Percentiles rank a stretch among this genome's conserved stretches.
phyloP scores from a whole-genome alignment of 2,888 invertebrate species.

The Pollenia angustigena region DNA sequence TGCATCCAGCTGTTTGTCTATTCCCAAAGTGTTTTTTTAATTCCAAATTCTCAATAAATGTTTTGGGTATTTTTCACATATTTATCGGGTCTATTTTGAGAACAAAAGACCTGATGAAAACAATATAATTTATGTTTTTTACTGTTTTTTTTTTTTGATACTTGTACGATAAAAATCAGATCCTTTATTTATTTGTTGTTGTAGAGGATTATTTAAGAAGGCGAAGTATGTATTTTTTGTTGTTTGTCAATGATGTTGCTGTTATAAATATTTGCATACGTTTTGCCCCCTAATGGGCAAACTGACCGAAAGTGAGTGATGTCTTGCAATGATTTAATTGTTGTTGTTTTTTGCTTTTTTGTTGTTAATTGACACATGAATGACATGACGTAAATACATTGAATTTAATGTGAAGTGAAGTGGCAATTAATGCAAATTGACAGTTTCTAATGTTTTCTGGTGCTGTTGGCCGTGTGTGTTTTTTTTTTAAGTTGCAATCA shows the following conservation, averaged over 20 bases:
- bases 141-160: slow-evolving; percentile 25
- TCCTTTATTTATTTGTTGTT: slow-evolving; percentile 43
- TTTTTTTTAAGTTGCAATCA: slow-evolving; percentile 8
- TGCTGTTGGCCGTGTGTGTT: neutral
- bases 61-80: slow-evolving; percentile 54
- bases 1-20: slow-evolving; percentile 58
- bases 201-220: slow-evolving; percentile 13
- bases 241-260: slow-evolving; percentile 10
- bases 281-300: slow-evolving; percentile 59
- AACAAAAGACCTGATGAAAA: slow-evolving; percentile 60
- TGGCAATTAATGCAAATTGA: slow-evolving; percentile 79
- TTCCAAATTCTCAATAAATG: slow-evolving; percentile 52
- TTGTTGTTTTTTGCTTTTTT: slow-evolving; percentile 76
- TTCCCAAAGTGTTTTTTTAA: slow-evolving; percentile 1
- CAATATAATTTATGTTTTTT: slow-evolving; percentile 47
- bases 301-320: slow-evolving; percentile 50
- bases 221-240: slow-evolving; percentile 1
- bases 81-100: slow-evolving; percentile 46
- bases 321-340: slow-evolving; percentile 37
- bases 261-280: slow-evolving; percentile 62
- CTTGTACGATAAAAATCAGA: slow-evolving; percentile 59
- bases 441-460: slow-evolving; percentile 73
- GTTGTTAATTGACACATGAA: slow-evolving; percentile 82
- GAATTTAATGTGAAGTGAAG: slow-evolving; percentile 80
- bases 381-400: slow-evolving; percentile 81